A percentile compares a stretch with the other conserved stretches of the same genome.
phyloP scores from a whole-genome alignment of 2,888 invertebrate genomes.

The Scaptomyza reducta region DNA sequence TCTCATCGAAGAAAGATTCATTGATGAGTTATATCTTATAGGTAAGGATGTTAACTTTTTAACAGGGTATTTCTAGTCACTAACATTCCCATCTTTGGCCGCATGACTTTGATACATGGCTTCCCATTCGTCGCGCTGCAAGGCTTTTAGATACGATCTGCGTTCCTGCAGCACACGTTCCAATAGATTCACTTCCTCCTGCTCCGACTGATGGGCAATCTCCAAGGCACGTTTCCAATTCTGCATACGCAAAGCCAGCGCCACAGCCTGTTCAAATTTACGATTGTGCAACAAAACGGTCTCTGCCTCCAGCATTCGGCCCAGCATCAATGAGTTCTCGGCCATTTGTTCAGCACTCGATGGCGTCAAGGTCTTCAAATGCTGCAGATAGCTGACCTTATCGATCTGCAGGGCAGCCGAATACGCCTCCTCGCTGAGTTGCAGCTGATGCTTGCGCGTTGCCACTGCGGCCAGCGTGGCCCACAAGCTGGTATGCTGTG shows the following conservation, averaged over 20 bases:
- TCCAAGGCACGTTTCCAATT: conserved; percentile 83
- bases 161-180: conserved; percentile 79
- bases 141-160: conserved; percentile 79
- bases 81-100: conserved; percentile 50
- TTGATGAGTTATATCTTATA: no score
- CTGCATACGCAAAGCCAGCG: conserved; percentile 83
- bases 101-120: conserved; percentile 69
- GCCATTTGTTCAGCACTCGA: conserved; percentile 84
- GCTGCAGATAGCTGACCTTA: conserved; percentile 93
- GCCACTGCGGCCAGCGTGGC: conserved; percentile 96
- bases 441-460: conserved; percentile 92
- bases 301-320: conserved; percentile 83
- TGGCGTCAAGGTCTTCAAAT: conserved; percentile 88
- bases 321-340: conserved; percentile 83
- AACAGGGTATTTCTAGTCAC: no score
- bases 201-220: conserved; percentile 75
- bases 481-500: conserved; percentile 91
- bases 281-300: conserved; percentile 83
- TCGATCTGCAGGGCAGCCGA: conserved; percentile 94
- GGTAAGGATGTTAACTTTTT: no score
- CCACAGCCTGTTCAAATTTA: conserved; percentile 80
- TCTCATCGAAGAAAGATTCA: no score
- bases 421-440: conserved; percentile 97
- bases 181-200: conserved; percentile 48
- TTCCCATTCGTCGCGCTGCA: conserved; percentile 82